These are phyloP conservation scores for Siniperca undulata DNA, from an alignment of 2,797 vertebrate species.

Conservation along the genomic window DNA sequence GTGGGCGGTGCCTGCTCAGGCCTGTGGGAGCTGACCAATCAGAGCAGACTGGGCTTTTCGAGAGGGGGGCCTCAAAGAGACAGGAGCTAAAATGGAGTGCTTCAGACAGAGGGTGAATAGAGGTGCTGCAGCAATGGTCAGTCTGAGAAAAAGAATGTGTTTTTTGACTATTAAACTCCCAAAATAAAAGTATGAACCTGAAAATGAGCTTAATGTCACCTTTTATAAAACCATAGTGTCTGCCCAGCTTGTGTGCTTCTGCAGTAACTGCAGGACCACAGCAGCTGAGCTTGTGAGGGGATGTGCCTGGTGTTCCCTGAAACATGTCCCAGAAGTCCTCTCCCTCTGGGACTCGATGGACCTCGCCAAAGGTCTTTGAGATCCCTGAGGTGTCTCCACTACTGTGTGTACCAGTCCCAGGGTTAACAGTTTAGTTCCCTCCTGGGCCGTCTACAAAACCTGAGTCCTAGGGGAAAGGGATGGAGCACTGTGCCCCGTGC, in stretches of 20 bases:
- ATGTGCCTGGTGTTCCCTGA: background rate
- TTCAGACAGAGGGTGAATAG: no score
- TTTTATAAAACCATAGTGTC: background rate
- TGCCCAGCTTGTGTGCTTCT: background rate
- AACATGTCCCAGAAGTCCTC: background rate
- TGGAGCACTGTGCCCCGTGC: background rate
- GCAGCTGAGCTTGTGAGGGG: background rate
- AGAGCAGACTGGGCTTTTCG: no score
- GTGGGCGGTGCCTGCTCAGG: no score
- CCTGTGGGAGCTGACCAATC: no score
- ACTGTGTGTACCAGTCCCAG: background rate
- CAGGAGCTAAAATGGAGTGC: no score
- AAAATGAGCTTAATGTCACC: no score
- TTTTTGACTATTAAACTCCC: no score
- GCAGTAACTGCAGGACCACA: background rate
- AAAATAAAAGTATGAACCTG: no score
- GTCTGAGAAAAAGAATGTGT: no score
- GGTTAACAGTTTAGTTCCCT: constrained; percentile 10
- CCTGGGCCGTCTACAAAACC: constrained; percentile 5
- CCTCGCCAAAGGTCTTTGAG: background rate
- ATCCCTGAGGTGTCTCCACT: background rate
- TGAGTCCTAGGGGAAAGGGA: background rate
- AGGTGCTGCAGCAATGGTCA: no score
- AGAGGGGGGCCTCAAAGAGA: no score
- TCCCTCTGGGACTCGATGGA: background rate